Conservation (phyloP, 2,888 invertebrate species). For the Dynastes tityus region DNA sequence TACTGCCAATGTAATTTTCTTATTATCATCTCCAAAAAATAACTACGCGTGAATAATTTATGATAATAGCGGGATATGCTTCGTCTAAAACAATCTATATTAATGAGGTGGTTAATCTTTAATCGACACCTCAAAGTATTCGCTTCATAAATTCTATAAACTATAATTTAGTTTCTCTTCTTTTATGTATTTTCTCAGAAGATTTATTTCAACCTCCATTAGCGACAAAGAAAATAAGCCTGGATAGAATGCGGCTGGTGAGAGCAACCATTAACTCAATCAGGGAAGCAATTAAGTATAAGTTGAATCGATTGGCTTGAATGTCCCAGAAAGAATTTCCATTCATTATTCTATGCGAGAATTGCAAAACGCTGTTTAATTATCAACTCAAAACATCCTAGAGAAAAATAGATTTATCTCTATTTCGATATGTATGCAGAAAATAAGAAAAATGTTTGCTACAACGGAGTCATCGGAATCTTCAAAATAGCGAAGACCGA, state of each 20-base stretch:
- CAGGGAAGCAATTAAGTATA: conserved; percentile 37
- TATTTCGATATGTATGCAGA: too few relatives aligned
- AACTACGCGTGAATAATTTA: conserved; percentile 15
- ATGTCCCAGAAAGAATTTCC: conserved; percentile 8
- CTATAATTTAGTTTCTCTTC: conserved; percentile 11
- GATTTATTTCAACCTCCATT: conserved; percentile 11
- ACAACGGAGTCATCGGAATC: too few relatives aligned
- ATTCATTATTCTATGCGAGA: conserved; percentile 2
- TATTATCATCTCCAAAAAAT: conserved; percentile 27
- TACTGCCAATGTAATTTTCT: background rate
- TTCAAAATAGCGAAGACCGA: too few relatives aligned
- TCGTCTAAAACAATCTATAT: conserved; percentile 26
- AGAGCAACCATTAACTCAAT: conserved; percentile 11
- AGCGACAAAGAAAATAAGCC: conserved; percentile 27
- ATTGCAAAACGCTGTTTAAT: too few relatives aligned
- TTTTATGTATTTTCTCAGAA: background rate
- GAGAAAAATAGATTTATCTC: too few relatives aligned
- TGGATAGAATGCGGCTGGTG: background rate
- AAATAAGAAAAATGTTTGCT: too few relatives aligned
- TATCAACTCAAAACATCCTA: too few relatives aligned
- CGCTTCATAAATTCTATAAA: conserved; percentile 24
- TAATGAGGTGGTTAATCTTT: conserved; percentile 38
- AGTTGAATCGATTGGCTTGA: conserved; percentile 19
- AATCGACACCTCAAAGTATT: conserved; percentile 26
- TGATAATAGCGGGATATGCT: conserved; percentile 10